Evolutionary conservation across 1,140 invertebrate species (phyloP).

Genomic region (Piezodorus guildinii): DNA sequence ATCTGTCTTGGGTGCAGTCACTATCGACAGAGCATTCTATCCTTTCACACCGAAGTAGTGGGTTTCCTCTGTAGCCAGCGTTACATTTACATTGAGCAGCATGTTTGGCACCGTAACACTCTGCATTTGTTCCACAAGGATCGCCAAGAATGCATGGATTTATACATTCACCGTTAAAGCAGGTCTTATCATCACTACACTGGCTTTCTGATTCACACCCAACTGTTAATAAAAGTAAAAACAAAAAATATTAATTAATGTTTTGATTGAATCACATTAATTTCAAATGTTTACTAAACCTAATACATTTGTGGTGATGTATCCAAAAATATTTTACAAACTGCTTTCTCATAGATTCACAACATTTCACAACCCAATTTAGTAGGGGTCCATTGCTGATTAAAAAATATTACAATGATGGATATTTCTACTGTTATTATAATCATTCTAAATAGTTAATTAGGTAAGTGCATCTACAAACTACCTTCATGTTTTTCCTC

Average conservation of each 20-base stretch:
- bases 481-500: too few species aligned
- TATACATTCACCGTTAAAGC: constrained; percentile 67
- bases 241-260: not conserved
- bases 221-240: constrained; percentile 43
- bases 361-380: too few species aligned
- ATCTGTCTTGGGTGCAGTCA: constrained; percentile 57
- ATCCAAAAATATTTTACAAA: too few species aligned
- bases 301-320: too few species aligned
- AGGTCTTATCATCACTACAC: constrained; percentile 62
- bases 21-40: constrained; percentile 64
- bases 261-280: too few species aligned
- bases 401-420: too few species aligned
- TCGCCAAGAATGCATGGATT: constrained; percentile 65
- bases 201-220: constrained; percentile 70
- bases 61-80: constrained; percentile 58
- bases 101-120: constrained; percentile 67
- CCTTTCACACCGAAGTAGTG: constrained; percentile 62
- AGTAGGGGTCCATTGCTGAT: too few species aligned
- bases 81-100: constrained; percentile 62
- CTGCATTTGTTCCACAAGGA: constrained; percentile 67
- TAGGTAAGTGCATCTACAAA: too few species aligned
- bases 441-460: too few species aligned
- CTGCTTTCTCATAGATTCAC: too few species aligned
- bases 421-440: too few species aligned
- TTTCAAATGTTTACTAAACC: too few species aligned